Base-by-base conservation (phyloP, 2,888 invertebrate species). In the Erebia aethiops region DNA sequence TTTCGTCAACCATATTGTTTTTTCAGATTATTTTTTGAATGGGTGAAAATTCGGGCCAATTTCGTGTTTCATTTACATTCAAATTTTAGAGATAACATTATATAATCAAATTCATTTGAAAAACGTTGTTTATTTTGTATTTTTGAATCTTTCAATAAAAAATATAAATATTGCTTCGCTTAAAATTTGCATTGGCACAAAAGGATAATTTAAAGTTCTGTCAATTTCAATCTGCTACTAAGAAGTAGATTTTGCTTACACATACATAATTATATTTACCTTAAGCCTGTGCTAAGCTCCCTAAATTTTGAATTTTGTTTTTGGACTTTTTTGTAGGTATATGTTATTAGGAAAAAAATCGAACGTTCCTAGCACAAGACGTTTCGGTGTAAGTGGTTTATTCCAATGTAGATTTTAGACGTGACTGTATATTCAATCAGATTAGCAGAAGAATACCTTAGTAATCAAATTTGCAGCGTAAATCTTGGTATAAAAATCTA, bases 21-120 rank as follows among this genome's bases (percentile, higher is more conserved):
- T 69, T 57, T 11, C 7, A 51, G 71, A 66, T 49, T 61, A 70
- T 70, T 57, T 67, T 52, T 35, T 69, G 57, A 68, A 69, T 66
- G 46, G 46, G 11, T n/a, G 21, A 43, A 54, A 70, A 67, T 65
- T 60, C 16, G 49, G 51, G 11, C 26, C 11, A n/a, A 35, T 58
- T 49, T 67, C n/a, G n/a, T 66, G 57, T 67, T 46, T 52, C 67
- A 67, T 70, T 67, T 52, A 64, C 52, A 57, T 66, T 72, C 49
- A 16, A 65, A 43, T 65, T 54, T 65, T 41, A 9, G 14, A 43
- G 52, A 65, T 54, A 13, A 54, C 0, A 62, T 43, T 41, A 13
- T 41, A 35, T 52, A 3, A 52, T 18, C n/a, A 35, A 21, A 62
- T 62, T 26, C 14, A 49, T 62, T 46, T 14, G 10, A 46, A 21